A percentile compares a stretch with the other conserved stretches of the same genome.
These are phyloP conservation scores for zebrafish (Danio rerio) DNA, from an alignment of 2,113 vertebrate genomes.

Conservation along the genomic window GRCz12tu NC_133189.1:19998001-19998500, in stretches of 20 bases:
- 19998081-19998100: background rate
- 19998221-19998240: slow-evolving; percentile 35
- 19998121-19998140: background rate
- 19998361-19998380: slow-evolving; percentile 4
- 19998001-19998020: too few species aligned
- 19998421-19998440: slow-evolving; percentile 37
- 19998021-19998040: too few species aligned
- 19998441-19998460: slow-evolving; percentile 6
- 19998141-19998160: background rate
- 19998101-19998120: slow-evolving; percentile 8
- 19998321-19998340: slow-evolving; percentile 51
- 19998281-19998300: slow-evolving; percentile 39
- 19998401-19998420: slow-evolving; percentile 39
- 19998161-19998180: slow-evolving; percentile 13
- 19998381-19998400: slow-evolving; percentile 28
- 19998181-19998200: background rate
- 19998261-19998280: slow-evolving; percentile 11
- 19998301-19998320: slow-evolving; percentile 39
- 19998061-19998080: background rate
- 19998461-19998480: background rate
- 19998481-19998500: background rate
- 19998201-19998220: slow-evolving; percentile 22
- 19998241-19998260: background rate
- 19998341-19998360: slow-evolving; percentile 54
- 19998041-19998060: background rate